Evolutionary conservation across 2,888 invertebrate species (phyloP).

Genomic region (Congeria kusceri): DNA sequence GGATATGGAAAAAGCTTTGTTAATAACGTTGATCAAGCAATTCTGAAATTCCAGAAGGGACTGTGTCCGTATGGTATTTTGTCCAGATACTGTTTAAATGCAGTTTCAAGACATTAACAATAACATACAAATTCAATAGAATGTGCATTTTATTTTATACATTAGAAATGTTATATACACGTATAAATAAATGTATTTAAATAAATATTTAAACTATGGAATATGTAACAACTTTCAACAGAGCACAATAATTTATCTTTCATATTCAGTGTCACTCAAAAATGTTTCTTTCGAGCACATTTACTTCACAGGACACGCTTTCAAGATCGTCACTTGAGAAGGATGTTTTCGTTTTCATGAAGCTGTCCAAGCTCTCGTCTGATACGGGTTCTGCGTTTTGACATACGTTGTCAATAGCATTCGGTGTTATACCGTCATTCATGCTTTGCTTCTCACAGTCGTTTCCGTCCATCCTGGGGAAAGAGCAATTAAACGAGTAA

Average conservation of each 20-base stretch:
- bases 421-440: background rate
- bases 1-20: too few relatives aligned
- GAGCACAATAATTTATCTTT: too few relatives aligned
- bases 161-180: background rate
- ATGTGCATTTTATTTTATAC: constrained; percentile 5
- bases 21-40: too few relatives aligned
- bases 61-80: too few relatives aligned
- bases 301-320: background rate
- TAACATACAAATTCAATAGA: too few relatives aligned
- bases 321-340: constrained; percentile 1
- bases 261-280: too few relatives aligned
- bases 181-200: too few relatives aligned
- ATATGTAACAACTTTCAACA: too few relatives aligned
- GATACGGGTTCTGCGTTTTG: background rate
- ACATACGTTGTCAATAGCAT: constrained; percentile 15
- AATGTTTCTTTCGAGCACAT: constrained; percentile 2
- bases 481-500: constrained; percentile 27
- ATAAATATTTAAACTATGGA: too few relatives aligned
- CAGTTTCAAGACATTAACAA: too few relatives aligned
- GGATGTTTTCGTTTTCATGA: constrained; percentile 32
- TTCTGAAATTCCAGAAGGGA: too few relatives aligned
- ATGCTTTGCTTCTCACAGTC: background rate
- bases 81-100: too few relatives aligned
- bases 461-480: constrained; percentile 24
- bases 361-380: constrained; percentile 28